Evolutionary conservation across 2,797 vertebrate species (phyloP).

Genomic region (Falco biarmicus): DNA sequence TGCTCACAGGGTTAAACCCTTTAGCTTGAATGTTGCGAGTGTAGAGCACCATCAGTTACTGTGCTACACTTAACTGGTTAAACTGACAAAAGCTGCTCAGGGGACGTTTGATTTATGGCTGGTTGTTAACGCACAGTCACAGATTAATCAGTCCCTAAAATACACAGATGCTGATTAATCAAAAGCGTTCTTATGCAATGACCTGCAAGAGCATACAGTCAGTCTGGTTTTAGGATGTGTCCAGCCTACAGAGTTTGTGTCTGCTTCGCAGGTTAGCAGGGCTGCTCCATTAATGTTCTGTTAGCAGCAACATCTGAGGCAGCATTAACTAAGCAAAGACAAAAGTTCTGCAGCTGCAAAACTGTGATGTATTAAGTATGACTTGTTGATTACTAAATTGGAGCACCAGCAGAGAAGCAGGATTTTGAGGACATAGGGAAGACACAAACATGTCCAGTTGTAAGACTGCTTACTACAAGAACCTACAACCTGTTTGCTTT

Average conservation of each 20-base stretch:
- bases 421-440: neutral
- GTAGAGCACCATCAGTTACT: neutral
- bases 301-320: neutral
- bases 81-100: neutral
- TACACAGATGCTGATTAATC: neutral
- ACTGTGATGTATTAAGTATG: neutral
- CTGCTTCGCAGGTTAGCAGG: neutral
- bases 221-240: neutral
- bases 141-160: neutral
- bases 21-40: neutral
- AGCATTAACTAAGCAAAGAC: neutral
- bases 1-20: neutral
- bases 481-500: neutral
- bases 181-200: neutral
- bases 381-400: neutral
- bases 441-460: neutral
- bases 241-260: neutral
- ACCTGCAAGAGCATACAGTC: neutral
- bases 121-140: neutral
- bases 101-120: neutral
- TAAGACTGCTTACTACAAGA: neutral
- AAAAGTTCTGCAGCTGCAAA: neutral
- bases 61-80: neutral
- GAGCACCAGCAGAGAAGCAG: neutral
- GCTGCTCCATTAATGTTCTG: neutral